Conservation (phyloP, 2,797 vertebrate genomes). For the Clarias fuscus region DNA sequence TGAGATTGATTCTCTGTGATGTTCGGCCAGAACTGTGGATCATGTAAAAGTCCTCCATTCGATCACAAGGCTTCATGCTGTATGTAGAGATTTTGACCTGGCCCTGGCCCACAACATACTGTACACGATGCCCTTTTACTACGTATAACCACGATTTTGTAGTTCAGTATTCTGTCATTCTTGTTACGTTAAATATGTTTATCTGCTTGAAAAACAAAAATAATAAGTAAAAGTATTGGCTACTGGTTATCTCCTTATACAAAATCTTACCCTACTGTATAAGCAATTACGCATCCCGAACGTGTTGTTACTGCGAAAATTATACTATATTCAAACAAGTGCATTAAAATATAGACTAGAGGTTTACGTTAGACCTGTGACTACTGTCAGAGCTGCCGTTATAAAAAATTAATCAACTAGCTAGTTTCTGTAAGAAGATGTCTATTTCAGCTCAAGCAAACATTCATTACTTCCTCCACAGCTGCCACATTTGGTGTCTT, state of each 20-base stretch:
- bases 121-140: neutral
- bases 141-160: neutral
- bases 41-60: neutral
- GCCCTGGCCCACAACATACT: neutral
- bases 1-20: conserved; percentile 1
- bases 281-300: neutral
- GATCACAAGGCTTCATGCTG: neutral
- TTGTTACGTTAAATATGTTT: neutral
- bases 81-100: neutral
- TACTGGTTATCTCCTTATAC: neutral
- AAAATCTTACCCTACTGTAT: neutral
- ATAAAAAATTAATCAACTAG: neutral
- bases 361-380: neutral
- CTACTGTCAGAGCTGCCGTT: neutral
- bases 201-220: neutral
- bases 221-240: neutral
- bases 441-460: conserved; percentile 10
- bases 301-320: neutral
- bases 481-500: conserved; percentile 24
- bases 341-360: neutral
- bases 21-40: neutral
- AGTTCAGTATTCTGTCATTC: neutral
- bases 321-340: neutral
- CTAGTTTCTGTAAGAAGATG: neutral
- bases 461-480: conserved; percentile 31